These are phyloP conservation scores for Thymallus thymallus DNA, from an alignment of 2,113 vertebrate genomes.

Conservation along the genomic window DNA sequence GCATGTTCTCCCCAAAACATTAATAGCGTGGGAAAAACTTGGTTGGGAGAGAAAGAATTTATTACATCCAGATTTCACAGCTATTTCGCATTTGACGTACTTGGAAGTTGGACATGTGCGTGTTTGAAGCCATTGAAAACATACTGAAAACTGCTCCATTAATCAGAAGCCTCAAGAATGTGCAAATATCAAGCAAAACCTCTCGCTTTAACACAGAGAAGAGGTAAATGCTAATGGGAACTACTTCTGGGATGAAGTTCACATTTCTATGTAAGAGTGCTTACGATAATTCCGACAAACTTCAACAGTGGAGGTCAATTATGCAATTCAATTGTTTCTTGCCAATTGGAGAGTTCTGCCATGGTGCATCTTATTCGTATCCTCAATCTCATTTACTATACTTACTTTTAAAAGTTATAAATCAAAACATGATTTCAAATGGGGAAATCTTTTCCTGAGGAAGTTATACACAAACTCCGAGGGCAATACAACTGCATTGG, in stretches of 20 bases:
- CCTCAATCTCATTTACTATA: no score
- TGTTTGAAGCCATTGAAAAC: conserved; percentile 35
- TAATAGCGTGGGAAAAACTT: conserved; percentile 29
- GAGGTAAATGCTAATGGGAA: not conserved
- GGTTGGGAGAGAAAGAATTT: conserved; percentile 15
- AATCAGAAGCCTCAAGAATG: conserved; percentile 32
- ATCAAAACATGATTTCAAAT: no score
- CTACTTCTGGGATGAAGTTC: not conserved
- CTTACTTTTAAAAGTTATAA: no score
- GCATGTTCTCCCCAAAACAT: conserved; percentile 16
- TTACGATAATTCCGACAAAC: not conserved
- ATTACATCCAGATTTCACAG: conserved; percentile 45
- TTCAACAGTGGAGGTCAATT: not conserved
- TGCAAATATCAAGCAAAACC: conserved; percentile 23
- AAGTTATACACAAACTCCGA: not conserved
- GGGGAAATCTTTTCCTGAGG: not conserved
- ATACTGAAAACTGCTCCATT: conserved; percentile 32
- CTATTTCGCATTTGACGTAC: conserved; percentile 17
- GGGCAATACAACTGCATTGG: not conserved
- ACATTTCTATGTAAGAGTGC: not conserved
- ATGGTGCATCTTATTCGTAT: no score
- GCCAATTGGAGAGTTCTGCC: no score
- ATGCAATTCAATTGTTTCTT: no score
- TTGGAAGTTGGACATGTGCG: conserved; percentile 5
- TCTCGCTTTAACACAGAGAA: conserved; percentile 13